phyloP scores from a whole-genome alignment of 2,888 invertebrate genomes.

The Rotaria magnacalcarata region DNA sequence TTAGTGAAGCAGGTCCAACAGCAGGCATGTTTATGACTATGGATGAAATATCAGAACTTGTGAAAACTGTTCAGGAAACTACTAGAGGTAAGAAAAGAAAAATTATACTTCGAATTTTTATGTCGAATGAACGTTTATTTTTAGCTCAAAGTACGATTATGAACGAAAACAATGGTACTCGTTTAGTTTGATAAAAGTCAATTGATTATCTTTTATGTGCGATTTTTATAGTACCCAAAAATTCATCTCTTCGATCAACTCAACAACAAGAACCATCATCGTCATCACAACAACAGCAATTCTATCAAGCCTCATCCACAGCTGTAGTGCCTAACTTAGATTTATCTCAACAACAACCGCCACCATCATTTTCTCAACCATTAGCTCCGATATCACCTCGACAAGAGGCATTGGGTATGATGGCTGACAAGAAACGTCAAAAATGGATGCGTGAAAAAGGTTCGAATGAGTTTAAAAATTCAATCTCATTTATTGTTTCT shows the following conservation, averaged over 20 bases:
- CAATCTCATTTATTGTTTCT: not conserved
- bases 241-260: not conserved
- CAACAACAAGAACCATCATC: not conserved
- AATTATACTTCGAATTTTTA: no score
- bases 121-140: no score
- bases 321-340: not conserved
- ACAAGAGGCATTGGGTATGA: not conserved
- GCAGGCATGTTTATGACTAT: slow-evolving; percentile 14
- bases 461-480: not conserved
- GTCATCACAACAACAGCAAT: no score
- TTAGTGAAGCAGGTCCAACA: not conserved
- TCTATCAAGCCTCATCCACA: not conserved
- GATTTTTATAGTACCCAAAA: not conserved
- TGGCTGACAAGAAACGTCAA: slow-evolving; percentile 29
- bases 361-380: not conserved
- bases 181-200: not conserved
- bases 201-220: not conserved
- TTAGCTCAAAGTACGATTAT: not conserved
- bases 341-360: not conserved
- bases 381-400: not conserved
- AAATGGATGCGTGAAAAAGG: slow-evolving; percentile 33
- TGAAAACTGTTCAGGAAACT: not conserved
- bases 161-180: not conserved
- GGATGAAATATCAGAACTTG: slow-evolving; percentile 27
- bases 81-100: not conserved